A percentile compares a stretch with the other conserved stretches of the same genome.
Conservation (phyloP, 2,113 vertebrate species). For the Melanerpes formicivorus region DNA sequence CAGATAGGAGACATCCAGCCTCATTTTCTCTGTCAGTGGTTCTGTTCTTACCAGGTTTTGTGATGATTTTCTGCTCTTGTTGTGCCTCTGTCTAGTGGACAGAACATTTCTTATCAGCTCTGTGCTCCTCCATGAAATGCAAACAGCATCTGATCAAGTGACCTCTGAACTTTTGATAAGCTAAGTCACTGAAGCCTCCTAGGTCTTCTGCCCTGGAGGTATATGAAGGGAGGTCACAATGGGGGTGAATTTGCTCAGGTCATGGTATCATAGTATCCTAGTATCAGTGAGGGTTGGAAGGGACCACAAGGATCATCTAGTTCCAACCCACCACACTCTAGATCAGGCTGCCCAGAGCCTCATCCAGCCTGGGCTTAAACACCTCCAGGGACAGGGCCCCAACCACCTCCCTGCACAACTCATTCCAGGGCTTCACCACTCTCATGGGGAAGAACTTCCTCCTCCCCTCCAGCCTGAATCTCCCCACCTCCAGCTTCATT, state of each 20-base stretch:
- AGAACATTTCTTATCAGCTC: background rate
- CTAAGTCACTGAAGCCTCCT: background rate
- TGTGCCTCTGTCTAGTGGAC: background rate
- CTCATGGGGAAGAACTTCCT: no score
- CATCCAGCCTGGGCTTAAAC: no score
- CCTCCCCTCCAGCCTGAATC: no score
- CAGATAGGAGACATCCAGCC: background rate
- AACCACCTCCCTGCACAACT: no score
- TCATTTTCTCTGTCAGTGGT: background rate
- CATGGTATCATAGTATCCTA: background rate
- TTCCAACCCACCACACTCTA: no score
- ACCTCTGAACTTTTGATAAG: slow-evolving; percentile 28
- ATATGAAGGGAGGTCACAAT: background rate
- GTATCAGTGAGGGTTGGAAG: no score
- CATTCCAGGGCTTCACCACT: no score
- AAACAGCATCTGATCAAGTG: slow-evolving; percentile 14
- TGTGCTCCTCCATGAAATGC: slow-evolving; percentile 4
- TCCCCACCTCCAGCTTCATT: no score
- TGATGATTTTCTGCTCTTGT: background rate
- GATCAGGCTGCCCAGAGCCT: no score
- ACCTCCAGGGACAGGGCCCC: no score
- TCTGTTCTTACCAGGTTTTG: background rate
- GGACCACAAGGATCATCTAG: no score
- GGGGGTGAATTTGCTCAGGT: background rate
- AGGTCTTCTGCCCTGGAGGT: background rate